These are phyloP conservation scores for Xestoiulus laeticollis DNA, from an alignment of 2,888 invertebrate genomes.

Conservation along the genomic window DNA sequence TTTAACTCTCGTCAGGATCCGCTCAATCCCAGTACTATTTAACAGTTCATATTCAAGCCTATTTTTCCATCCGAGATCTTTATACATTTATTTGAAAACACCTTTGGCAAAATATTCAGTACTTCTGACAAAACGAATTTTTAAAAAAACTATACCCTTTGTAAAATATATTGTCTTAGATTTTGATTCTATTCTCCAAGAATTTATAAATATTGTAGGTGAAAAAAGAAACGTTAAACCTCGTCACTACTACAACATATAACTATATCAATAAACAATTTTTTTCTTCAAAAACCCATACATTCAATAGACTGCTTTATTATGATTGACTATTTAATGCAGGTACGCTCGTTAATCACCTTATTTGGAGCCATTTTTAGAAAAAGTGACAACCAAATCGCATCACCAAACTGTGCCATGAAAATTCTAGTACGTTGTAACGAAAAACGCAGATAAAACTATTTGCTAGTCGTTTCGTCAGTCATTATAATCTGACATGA, in stretches of 20 bases:
- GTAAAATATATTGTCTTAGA: no score
- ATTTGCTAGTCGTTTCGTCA: background rate
- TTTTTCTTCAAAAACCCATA: background rate
- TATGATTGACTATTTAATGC: background rate
- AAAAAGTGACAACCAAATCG: background rate
- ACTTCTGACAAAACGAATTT: no score
- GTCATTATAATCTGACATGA: background rate
- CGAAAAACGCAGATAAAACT: background rate
- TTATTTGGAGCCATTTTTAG: background rate
- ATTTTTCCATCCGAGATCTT: background rate
- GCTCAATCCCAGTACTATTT: background rate
- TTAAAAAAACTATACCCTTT: no score
- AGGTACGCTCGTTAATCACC: background rate
- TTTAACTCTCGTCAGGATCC: background rate
- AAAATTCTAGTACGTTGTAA: background rate
- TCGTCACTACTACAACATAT: no score
- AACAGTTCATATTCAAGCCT: background rate
- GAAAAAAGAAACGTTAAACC: no score
- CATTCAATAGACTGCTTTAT: background rate
- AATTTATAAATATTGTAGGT: no score
- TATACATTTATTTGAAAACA: background rate
- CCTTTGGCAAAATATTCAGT: background rate
- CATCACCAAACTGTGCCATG: background rate
- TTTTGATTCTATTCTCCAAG: no score
- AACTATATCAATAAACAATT: no score